Evolutionary conservation across 2,113 vertebrate species (phyloP).

Genomic region (Pycnonotus jocosus): DNA sequence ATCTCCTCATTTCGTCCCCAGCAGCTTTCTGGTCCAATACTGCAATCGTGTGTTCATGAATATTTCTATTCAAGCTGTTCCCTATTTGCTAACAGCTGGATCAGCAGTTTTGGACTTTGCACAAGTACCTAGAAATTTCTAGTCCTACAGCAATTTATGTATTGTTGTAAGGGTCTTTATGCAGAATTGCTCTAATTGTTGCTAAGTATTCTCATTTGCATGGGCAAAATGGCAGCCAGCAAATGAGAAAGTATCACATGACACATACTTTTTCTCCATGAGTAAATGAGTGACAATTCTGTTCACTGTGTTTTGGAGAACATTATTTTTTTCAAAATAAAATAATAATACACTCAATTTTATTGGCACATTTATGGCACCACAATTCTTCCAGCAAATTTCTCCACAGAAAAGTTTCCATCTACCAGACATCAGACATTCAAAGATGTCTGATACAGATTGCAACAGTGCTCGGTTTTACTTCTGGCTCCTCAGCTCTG

Average conservation of each 20-base stretch:
- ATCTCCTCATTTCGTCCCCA: not conserved
- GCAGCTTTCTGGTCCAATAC: not conserved
- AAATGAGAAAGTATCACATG: not conserved
- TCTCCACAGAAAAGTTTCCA: not conserved
- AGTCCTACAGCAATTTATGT: not conserved
- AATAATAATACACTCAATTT: not conserved
- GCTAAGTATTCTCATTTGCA: not conserved
- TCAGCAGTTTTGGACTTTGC: not conserved
- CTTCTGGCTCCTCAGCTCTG: not conserved
- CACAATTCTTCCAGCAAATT: not conserved
- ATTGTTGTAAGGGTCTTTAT: not conserved
- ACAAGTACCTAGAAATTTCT: not conserved
- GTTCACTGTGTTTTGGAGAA: not conserved
- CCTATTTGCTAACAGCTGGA: not conserved
- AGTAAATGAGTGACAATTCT: not conserved
- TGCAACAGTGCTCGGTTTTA: not conserved
- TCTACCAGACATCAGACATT: not conserved
- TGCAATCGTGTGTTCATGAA: not conserved
- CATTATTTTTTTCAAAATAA: not conserved
- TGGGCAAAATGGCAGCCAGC: not conserved
- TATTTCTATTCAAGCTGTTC: not conserved
- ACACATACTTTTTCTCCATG: not conserved
- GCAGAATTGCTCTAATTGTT: not conserved
- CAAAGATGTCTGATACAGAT: not conserved
- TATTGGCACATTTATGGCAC: not conserved